Conservation (phyloP, 2,797 vertebrate genomes). For the Cossypha heuglini region DNA sequence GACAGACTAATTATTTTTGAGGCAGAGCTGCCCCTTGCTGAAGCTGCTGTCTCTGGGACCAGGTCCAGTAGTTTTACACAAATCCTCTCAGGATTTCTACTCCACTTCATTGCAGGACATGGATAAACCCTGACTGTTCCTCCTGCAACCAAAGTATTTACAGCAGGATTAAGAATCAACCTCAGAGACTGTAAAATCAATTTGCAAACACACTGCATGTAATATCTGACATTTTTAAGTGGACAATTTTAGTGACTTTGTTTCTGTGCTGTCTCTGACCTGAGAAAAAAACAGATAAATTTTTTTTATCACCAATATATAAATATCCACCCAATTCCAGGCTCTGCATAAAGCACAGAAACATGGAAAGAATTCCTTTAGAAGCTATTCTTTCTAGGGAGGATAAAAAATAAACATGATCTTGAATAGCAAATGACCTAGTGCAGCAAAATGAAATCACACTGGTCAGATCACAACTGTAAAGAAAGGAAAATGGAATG, state of each 20-base stretch:
- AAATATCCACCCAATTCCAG: background rate
- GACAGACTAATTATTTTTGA: slow-evolving; percentile 29
- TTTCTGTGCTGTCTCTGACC: background rate
- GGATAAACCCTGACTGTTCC: background rate
- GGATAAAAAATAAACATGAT: background rate
- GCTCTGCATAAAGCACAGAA: background rate
- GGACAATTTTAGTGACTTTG: background rate
- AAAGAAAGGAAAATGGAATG: slow-evolving; percentile 48
- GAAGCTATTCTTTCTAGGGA: background rate
- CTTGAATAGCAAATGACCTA: slow-evolving; percentile 30
- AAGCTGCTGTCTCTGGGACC: background rate
- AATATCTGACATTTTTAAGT: background rate
- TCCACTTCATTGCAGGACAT: background rate
- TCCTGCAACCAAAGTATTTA: background rate
- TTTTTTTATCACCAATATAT: background rate
- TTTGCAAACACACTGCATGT: background rate
- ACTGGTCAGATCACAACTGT: slow-evolving; percentile 10
- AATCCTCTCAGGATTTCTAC: background rate
- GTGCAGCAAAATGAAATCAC: slow-evolving; percentile 52
- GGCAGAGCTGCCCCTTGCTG: background rate
- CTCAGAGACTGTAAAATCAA: background rate
- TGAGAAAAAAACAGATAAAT: background rate
- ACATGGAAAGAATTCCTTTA: background rate
- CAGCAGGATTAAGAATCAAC: background rate
- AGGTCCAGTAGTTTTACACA: background rate